Base-by-base conservation (phyloP, 2,888 invertebrate genomes). In the Xestia sexstrigata region DNA sequence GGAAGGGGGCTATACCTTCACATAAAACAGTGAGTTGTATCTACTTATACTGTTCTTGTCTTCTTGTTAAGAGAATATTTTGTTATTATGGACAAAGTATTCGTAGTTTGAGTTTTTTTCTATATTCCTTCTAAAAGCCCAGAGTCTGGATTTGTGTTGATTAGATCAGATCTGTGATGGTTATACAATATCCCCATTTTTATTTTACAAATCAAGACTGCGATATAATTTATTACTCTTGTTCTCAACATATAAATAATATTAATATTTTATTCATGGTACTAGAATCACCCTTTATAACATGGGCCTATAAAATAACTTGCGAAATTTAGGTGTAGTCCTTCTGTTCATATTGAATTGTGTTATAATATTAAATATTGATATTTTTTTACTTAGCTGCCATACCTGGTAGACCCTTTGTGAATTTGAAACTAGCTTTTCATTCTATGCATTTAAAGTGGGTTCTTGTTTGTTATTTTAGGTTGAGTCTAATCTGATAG, bases 381-480 rank as follows among this genome's bases (percentile, higher is more conserved):
- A 8, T 23, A 49, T 60, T 62, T 60, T 20, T 15, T 1, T 26
- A 26, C 26, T 72, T 72, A 15, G 35, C n/a, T 42, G 17, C 8
- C 3, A 69, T 58, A 69, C 17, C 30, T 30, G 2, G 5, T 30
- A 52, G 2, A 49, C 45, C 4, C 26, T 55, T 49, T 26, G 17
- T 35, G 3, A 58, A 58, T 58, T 42, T 17, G 2, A 67, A 67
- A 55, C 20, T n/a, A 63, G 9, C 6, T 30, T 52, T 52, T 7
- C 20, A 58, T 69, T 66, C 49, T 11, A 60, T 69, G 49, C 35
- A 79, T 79, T 23, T 52, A 35, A 79, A 79, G 35, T 70, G 17
- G 35, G 26, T n/a, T 1, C 26, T 52, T 60, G 45, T 74, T 52
- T 74, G 69, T 74, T 66, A 15, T 42, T 79, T 49, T 15, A 49